Base-by-base conservation (phyloP, 2,797 vertebrate species). In the Pogoniulus pusillus region DNA sequence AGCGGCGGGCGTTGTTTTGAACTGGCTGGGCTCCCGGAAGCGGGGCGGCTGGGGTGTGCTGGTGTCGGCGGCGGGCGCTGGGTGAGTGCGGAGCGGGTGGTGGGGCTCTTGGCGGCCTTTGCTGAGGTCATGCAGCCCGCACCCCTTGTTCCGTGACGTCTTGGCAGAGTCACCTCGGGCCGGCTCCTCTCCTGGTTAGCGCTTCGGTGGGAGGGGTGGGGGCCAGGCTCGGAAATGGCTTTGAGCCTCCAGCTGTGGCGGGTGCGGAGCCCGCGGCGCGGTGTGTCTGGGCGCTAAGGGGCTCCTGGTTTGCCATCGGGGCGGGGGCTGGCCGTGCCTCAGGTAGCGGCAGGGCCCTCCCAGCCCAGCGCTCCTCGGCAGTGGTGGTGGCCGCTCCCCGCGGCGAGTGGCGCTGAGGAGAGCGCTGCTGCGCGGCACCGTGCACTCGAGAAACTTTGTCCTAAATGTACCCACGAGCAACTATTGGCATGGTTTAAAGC, bases 21-120 rank as follows among this genome's bases (percentile, higher is more conserved):
- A n/a, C 35, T 23, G 54, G 7, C n/a, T 19, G 59, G 11, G 32
- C 18, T 78, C 8, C 58, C 72, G 92, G 88, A 91, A 91, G 73
- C 16, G n/a, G 35, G 1, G 19, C 1, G 5, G 29, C 8, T 30
- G 84, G 41, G 54, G 4, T 45, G 41, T 1, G 64, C 1, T 3
- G 62, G 20, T 18, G 43, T 1, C 2, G 0, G 34, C 1, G 6
- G 22, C 1, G 64, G 0, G 49, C 3, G 53, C 4, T 6, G 30
- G 82, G 91, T 90, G 82, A 90, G 91, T 74, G 64, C 1, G 53
- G 77, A 13, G 39, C 1, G 14, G 5, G 12, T 10, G 7, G n/a
- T 7, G 64, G 8, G 13, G 12, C 3, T 4, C 27, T 26, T 27
- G 8, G 19, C 4, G 19, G 9, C 55, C 27, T 16, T 29, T 54